A percentile compares a stretch with the other conserved stretches of the same genome.
These are phyloP conservation scores for Sciurus vulgaris DNA, from an alignment of 2,797 vertebrate species.

Conservation along the genomic window DNA sequence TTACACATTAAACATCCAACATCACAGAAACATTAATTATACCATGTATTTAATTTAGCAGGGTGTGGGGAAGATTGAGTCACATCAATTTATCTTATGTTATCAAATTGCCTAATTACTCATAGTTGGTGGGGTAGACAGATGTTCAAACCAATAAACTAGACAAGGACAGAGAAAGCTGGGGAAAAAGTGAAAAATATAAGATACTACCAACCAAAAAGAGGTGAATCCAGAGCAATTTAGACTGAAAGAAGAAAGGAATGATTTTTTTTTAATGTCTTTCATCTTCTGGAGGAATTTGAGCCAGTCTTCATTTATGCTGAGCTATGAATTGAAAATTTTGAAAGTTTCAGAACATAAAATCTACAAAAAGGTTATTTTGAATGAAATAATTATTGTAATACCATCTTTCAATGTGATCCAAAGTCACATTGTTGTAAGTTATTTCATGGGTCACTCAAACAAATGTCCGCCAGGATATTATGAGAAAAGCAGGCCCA, in stretches of 20 bases:
- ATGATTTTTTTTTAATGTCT: not conserved
- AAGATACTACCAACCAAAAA: not conserved
- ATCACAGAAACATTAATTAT: not conserved
- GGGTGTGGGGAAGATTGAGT: not conserved
- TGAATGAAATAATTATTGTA: not conserved
- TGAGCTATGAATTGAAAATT: not conserved
- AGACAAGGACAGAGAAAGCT: not conserved
- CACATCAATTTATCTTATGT: not conserved
- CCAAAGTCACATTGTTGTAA: not conserved
- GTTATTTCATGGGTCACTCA: not conserved
- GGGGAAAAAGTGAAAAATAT: not conserved
- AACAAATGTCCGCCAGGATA: not conserved
- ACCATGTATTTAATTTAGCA: not conserved
- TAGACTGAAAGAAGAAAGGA: not conserved
- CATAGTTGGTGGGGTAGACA: not conserved
- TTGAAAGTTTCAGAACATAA: constrained; percentile 21
- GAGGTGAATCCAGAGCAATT: not conserved
- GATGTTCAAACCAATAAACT: not conserved
- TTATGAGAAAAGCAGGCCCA: not conserved
- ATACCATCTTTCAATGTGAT: not conserved
- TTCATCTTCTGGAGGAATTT: not conserved
- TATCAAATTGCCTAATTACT: constrained; percentile 48
- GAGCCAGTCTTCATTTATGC: not conserved
- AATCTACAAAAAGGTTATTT: not conserved
- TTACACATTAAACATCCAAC: not conserved